Conservation (phyloP, 92 coral and sea anemone genomes). For the Galaxea fascicularis region DNA sequence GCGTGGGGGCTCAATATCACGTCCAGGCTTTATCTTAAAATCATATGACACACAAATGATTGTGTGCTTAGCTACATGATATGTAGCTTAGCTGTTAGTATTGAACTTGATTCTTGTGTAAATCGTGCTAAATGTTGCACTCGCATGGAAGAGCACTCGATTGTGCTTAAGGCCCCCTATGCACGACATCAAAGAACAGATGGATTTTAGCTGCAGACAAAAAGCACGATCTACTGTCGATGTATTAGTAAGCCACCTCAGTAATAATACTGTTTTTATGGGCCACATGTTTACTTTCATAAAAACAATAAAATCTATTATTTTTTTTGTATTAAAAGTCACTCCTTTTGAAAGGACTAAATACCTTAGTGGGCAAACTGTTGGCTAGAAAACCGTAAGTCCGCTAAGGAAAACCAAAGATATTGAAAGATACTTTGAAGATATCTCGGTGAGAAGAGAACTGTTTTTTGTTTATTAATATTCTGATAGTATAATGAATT, state of each 20-base stretch:
- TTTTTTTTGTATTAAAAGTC: background rate
- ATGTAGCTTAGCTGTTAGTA: background rate
- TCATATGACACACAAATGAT: conserved; percentile 6
- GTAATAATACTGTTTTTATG: background rate
- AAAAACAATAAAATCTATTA: background rate
- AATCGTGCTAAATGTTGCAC: background rate
- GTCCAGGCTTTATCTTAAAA: background rate
- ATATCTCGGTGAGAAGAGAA: no score
- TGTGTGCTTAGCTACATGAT: conserved; percentile 20
- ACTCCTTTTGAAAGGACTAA: background rate
- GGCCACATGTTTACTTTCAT: conserved; percentile 7
- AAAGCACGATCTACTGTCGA: background rate
- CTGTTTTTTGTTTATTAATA: background rate
- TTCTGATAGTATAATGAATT: background rate
- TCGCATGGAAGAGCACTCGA: background rate
- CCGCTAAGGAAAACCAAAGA: background rate
- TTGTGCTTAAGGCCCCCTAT: background rate
- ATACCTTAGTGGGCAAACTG: conserved; percentile 22
- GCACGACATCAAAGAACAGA: conserved; percentile 20
- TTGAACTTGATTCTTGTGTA: conserved; percentile 11
- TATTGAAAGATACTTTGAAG: background rate
- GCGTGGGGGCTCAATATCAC: no score
- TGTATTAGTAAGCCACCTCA: background rate
- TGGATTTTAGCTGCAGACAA: conserved; percentile 14
- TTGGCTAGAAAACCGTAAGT: conserved; percentile 28